Evolutionary conservation across 2,113 vertebrate species (phyloP).

Genomic region (Odocoileus hemionus): DNA sequence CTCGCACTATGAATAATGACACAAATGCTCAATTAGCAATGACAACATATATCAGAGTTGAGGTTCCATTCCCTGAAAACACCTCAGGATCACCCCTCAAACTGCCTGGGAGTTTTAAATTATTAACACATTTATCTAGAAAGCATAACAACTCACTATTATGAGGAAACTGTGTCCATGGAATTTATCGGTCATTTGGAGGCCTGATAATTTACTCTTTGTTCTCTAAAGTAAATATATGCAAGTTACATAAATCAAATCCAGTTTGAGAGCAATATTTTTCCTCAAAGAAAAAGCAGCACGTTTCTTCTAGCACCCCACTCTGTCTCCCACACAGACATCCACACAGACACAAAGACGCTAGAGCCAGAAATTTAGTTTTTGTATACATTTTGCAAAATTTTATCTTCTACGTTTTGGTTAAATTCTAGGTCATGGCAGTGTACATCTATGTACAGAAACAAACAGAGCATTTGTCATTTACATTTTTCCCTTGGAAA

Average conservation of each 20-base stretch:
- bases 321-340: background rate
- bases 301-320: background rate
- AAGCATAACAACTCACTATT: constrained; percentile 54
- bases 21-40: constrained; percentile 70
- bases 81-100: constrained; percentile 57
- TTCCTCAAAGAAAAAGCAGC: constrained; percentile 41
- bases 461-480: background rate
- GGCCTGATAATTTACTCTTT: constrained; percentile 65
- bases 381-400: background rate
- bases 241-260: constrained; percentile 72
- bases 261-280: constrained; percentile 67
- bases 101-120: constrained; percentile 70
- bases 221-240: constrained; percentile 63
- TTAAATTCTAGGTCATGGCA: background rate
- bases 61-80: constrained; percentile 64
- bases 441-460: background rate
- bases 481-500: background rate
- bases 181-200: constrained; percentile 55
- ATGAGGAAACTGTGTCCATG: constrained; percentile 58
- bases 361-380: background rate
- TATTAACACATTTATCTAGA: constrained; percentile 75
- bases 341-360: background rate
- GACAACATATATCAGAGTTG: constrained; percentile 56
- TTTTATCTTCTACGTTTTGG: background rate
- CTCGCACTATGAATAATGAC: constrained; percentile 59